Evolutionary conservation across 1,140 invertebrate species (phyloP).

Genomic region (Solen grandis): DNA sequence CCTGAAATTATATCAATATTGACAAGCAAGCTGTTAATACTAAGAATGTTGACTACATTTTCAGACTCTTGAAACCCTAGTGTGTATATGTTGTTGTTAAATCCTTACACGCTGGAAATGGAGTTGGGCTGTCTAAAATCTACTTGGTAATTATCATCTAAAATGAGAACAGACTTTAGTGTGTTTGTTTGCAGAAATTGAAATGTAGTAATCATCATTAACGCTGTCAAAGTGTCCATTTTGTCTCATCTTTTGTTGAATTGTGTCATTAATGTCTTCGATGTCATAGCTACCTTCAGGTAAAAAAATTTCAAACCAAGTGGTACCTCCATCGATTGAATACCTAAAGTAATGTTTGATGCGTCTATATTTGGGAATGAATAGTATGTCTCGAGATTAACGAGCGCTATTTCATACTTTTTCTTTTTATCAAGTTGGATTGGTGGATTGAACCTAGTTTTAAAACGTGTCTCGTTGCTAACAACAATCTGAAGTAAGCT

Average conservation of each 20-base stretch:
- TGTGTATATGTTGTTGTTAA: not conserved
- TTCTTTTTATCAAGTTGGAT: slow-evolving; percentile 13
- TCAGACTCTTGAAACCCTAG: slow-evolving; percentile 3
- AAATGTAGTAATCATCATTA: not conserved
- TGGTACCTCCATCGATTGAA: not conserved
- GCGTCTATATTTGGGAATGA: slow-evolving; percentile 2
- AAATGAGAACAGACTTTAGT: not conserved
- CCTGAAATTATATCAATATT: not conserved
- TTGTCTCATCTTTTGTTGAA: slow-evolving; percentile 4
- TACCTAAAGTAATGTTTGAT: slow-evolving; percentile 1
- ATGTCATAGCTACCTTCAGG: not conserved
- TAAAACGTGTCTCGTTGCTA: not conserved
- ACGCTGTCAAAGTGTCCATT: not conserved
- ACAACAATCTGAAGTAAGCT: not conserved
- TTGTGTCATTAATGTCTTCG: not conserved
- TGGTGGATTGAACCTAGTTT: not conserved
- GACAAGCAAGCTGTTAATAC: slow-evolving; percentile 6
- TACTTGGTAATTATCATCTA: slow-evolving; percentile 5
- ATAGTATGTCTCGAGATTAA: slow-evolving; percentile 6
- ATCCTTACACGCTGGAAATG: not conserved
- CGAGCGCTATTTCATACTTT: slow-evolving; percentile 8
- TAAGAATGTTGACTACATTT: slow-evolving; percentile 1
- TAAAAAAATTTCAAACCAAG: not conserved
- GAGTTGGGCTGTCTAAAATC: slow-evolving; percentile 7
- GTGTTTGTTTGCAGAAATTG: not conserved